Evolutionary conservation across 2,888 invertebrate species (phyloP).

Genomic region (Melanophora roralis): DNA sequence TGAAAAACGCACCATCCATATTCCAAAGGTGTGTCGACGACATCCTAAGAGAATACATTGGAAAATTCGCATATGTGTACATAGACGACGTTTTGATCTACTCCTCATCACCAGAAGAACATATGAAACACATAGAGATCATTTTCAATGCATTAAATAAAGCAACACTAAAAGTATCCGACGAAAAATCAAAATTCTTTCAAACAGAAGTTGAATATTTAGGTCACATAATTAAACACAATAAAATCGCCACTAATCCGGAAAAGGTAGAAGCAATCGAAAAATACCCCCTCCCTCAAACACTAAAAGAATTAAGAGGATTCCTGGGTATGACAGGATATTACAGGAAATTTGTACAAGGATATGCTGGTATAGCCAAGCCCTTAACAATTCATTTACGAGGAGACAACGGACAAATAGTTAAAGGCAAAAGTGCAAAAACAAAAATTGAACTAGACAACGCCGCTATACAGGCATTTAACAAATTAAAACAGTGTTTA

Average conservation of each 20-base stretch:
- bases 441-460: conserved; percentile 29
- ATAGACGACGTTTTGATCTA: neutral
- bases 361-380: conserved; percentile 40
- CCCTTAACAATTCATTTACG: conserved; percentile 35
- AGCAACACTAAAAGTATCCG: neutral
- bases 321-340: neutral
- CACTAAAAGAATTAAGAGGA: neutral
- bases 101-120: neutral
- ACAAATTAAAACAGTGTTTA: conserved; percentile 5
- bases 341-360: conserved; percentile 23
- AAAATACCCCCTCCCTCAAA: too few relatives aligned
- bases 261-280: neutral
- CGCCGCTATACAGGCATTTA: conserved; percentile 35
- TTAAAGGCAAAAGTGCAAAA: conserved; percentile 36
- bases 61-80: neutral
- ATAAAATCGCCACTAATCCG: neutral
- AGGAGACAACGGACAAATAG: conserved; percentile 44
- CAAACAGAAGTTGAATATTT: neutral
- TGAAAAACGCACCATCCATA: neutral
- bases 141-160: neutral
- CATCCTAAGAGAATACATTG: neutral
- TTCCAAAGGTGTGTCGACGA: neutral
- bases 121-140: neutral
- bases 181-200: neutral
- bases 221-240: neutral